phyloP scores from a whole-genome alignment of 2,888 invertebrate species.

The Scaeva pyrastri region DNA sequence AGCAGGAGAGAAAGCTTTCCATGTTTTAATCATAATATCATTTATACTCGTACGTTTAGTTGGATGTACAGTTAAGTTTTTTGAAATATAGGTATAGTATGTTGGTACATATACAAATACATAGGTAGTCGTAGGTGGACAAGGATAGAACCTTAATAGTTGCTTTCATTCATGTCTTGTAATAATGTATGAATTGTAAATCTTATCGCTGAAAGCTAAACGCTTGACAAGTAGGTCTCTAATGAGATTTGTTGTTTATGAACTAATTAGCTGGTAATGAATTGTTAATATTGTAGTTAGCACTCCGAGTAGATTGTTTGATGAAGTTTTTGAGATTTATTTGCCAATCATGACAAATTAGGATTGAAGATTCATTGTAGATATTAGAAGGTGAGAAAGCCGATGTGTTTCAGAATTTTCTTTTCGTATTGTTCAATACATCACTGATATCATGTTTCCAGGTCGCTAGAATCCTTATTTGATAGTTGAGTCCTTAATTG shows the following conservation, averaged over 20 bases:
- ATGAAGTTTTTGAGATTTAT: conserved; percentile 17
- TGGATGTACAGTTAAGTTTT: too few relatives aligned
- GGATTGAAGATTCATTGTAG: not conserved
- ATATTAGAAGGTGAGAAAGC: too few relatives aligned
- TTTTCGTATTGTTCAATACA: too few relatives aligned
- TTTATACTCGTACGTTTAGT: too few relatives aligned
- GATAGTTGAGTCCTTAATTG: too few relatives aligned
- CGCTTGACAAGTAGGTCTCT: conserved; percentile 12
- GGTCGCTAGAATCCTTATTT: too few relatives aligned
- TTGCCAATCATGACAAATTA: not conserved
- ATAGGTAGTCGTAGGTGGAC: conserved; percentile 10
- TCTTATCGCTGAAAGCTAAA: conserved; percentile 34
- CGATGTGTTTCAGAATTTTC: too few relatives aligned
- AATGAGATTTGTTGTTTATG: conserved; percentile 30
- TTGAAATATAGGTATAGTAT: too few relatives aligned
- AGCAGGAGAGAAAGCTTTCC: conserved; percentile 35
- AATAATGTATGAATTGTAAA: conserved; percentile 11
- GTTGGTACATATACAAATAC: too few relatives aligned
- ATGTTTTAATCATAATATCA: conserved; percentile 12
- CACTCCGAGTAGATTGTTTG: conserved; percentile 19
- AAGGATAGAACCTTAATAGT: not conserved
- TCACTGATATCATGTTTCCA: too few relatives aligned
- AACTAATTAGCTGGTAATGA: conserved; percentile 59
- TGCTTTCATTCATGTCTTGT: conserved; percentile 29
- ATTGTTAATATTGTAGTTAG: conserved; percentile 46